Base-by-base conservation (phyloP, 2,888 invertebrate genomes). In the Drosophila fulvimacula region DNA sequence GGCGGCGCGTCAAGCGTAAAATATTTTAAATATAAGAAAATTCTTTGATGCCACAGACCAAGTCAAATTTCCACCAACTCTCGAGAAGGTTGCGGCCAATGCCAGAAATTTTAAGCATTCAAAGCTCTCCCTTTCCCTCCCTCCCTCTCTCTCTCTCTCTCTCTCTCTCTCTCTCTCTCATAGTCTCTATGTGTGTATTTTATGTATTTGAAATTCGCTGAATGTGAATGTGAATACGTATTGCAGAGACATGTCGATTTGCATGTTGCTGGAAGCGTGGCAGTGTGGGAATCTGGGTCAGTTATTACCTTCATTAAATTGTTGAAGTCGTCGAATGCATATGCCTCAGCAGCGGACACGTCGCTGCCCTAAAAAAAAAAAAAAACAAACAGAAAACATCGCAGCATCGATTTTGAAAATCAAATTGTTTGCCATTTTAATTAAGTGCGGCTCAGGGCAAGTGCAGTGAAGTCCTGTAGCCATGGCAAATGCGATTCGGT, bases 311-410 rank as follows among this genome's bases (percentile, higher is more conserved):
- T 93, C 90, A 95, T 94, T 79, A 95, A 92, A 90, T 94, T 94
- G 90, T 94, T 94, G 93, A 95, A 94, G 91, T 95, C 95, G 90
- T 95, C 94, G 90, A 94, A 95, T 62, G 95, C 94, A 91, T 94
- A 91, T 66, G 93, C 90, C 89, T 95, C 95, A 76, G 94, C 94
- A 30, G 94, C 94, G 27, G 95, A 95, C 81, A 94, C 95, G 90
- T 95, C 95, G 91, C 94, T 94, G 69, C 93, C 94, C 95, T 95
- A 79, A 30, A 48, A 48, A n/a, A 11, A 27, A 78, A 19, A 21
- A 6, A 42, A n/a, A 1, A 7, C 0, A n/a, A 36, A 7, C 15
- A 42, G 6, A 21, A 15, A 13, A 27, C 46, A 46, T 38, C 10
- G 52, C 61, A 67, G 32, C 63, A 69, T 66, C 51, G 56, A 51